Conservation (phyloP, 2,113 vertebrate species). For the Zonotrichia leucophrys region DNA sequence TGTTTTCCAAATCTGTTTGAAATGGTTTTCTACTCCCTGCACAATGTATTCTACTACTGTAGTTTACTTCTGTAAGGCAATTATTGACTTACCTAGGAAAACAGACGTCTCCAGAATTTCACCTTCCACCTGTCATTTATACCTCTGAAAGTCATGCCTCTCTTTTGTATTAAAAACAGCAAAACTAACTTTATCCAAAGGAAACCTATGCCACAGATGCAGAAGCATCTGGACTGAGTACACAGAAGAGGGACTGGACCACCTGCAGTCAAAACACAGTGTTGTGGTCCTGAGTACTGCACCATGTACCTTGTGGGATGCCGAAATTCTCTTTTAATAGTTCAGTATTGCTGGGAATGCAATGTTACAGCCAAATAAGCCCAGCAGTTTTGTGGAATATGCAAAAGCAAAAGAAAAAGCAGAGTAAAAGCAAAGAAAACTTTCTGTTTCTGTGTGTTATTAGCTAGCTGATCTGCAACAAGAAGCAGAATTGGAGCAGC, state of each 20-base stretch:
- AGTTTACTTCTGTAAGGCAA: not conserved
- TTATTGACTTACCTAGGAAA: not conserved
- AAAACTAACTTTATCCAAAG: not conserved
- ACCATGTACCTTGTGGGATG: not conserved
- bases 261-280: not conserved
- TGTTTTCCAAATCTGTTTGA: not conserved
- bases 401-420: not conserved
- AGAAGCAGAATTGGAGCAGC: not conserved
- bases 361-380: not conserved
- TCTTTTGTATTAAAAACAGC: not conserved
- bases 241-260: not conserved
- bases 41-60: not conserved
- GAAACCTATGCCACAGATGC: not conserved
- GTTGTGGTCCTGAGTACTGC: accelerated
- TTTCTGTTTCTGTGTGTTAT: not conserved
- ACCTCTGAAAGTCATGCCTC: not conserved
- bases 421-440: not conserved
- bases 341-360: not conserved
- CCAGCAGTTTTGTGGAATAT: not conserved
- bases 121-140: not conserved
- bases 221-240: not conserved
- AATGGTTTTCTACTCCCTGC: not conserved
- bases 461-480: not conserved
- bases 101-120: not conserved
- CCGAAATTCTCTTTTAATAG: not conserved